Percentiles rank a stretch among this genome's conserved stretches.
Evolutionary conservation across 2,113 vertebrate genomes (phyloP).

Genomic region (Lamprologus lemairii): DNA sequence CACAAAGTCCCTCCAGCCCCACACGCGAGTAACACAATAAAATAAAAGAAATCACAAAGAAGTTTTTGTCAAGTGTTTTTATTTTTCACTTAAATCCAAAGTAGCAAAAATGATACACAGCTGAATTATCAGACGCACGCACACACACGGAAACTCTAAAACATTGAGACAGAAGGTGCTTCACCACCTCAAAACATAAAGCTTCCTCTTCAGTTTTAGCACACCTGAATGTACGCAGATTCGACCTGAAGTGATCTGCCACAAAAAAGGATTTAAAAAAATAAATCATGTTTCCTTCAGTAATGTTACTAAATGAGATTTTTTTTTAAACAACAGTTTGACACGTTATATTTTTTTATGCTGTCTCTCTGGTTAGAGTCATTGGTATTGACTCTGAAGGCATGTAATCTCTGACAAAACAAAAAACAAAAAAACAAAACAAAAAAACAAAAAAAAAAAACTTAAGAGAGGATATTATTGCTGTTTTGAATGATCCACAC

Average conservation of each 20-base stretch:
- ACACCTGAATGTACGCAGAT: constrained; percentile 52
- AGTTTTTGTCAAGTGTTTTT: constrained; percentile 21
- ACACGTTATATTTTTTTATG: constrained; percentile 37
- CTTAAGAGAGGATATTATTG: constrained; percentile 64
- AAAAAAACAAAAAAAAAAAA: not conserved
- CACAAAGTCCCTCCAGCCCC: not conserved
- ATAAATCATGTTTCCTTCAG: constrained; percentile 38
- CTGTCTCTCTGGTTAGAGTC: constrained; percentile 62
- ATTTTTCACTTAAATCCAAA: constrained; percentile 57
- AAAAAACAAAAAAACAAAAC: not conserved
- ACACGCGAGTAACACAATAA: not conserved
- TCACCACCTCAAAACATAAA: constrained; percentile 57
- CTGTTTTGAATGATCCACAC: constrained; percentile 71
- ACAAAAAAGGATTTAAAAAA: constrained; percentile 22
- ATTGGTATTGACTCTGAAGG: constrained; percentile 55
- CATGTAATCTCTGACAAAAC: constrained; percentile 59
- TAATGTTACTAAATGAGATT: constrained; percentile 21
- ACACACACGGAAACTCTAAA: constrained; percentile 22
- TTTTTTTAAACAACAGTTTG: constrained; percentile 35
- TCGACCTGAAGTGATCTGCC: constrained; percentile 15
- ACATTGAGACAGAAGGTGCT: constrained; percentile 39
- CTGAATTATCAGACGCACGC: constrained; percentile 47
- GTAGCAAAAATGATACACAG: constrained; percentile 65
- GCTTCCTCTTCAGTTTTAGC: constrained; percentile 52
- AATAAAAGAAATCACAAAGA: not conserved